Base-by-base conservation (phyloP, 1,140 invertebrate genomes). In the Steinernema feltiae region DNA sequence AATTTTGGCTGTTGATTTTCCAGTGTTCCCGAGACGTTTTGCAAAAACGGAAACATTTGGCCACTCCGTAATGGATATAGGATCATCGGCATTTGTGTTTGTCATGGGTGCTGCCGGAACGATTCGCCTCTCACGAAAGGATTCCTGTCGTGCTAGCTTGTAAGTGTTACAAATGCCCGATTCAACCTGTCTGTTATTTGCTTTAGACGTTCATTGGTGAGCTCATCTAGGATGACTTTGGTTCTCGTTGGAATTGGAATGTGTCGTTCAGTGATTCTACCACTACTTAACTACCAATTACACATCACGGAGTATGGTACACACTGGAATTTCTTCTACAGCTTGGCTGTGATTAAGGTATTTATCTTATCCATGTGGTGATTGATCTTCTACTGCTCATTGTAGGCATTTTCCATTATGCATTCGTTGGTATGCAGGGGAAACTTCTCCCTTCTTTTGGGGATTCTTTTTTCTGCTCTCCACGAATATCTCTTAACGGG, bases 261-360 rank as follows among this genome's bases (percentile, higher is more conserved):
- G 0, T 83, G 88, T 0, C 89, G 95, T 82, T 73, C 90, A 1
- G 21, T 89, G 0, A 70, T 86, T 17, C 85, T 90, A 0, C 89
- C 88, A 83, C 77, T 82, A 63, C 75, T 84, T 0, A 89, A 92
- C 74, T 97, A 98, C 87, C 92, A 94, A 72, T 91, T 92, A 83
- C 92, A 94, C 87, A 90, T 93, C 0, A 90, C 91, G 1, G 95
- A 98, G 85, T 98, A 98, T 89, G 95, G 95, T 0, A 89, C 92
- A 1, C 94, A 97, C 87, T 95, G 94, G 93, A 98, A 98, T 87
- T 98, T 98, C 86, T 97, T 97, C 85, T 91, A 95, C 75, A 97
- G 93, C 0, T 86, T 97, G 48, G 93, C 92, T 21, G 87, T 91
- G 46, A 91, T 93, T 1, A 95, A 93, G 89, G 88, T 90, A 41